Conservation (phyloP, 1,140 invertebrate genomes). For the Parapsyche elsis region DNA sequence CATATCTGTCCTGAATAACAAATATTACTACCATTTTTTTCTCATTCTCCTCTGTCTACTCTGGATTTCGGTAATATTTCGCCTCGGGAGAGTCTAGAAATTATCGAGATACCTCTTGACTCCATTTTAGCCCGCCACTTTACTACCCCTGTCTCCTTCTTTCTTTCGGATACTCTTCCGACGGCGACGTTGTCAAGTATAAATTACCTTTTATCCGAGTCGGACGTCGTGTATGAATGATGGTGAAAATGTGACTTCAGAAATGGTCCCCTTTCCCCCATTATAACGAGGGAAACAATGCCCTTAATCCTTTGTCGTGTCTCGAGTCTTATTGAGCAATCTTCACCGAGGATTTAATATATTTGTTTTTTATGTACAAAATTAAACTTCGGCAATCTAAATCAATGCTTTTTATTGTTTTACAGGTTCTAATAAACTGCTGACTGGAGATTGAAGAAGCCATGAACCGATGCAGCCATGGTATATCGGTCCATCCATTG, state of each 20-base stretch:
- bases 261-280: background rate
- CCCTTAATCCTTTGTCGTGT: background rate
- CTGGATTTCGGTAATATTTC: background rate
- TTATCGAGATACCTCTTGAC: slow-evolving; percentile 18
- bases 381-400: background rate
- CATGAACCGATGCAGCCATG: slow-evolving; percentile 45
- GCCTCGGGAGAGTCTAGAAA: background rate
- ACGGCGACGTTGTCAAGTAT: slow-evolving; percentile 23
- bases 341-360: background rate
- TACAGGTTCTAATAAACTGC: slow-evolving; percentile 25
- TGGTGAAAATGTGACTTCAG: slow-evolving; percentile 24
- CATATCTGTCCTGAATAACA: background rate
- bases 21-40: background rate
- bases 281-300: background rate
- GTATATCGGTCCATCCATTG: slow-evolving; percentile 41
- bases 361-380: background rate
- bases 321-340: background rate
- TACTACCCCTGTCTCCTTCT: background rate
- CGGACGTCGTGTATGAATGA: slow-evolving; percentile 30
- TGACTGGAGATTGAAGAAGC: slow-evolving; percentile 6
- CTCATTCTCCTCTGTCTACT: background rate
- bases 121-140: background rate
- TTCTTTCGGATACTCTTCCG: background rate
- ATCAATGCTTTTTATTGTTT: background rate
- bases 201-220: slow-evolving; percentile 36